Evolutionary conservation across 2,113 vertebrate species (phyloP).

Genomic region (Drymodes brunneopygia): DNA sequence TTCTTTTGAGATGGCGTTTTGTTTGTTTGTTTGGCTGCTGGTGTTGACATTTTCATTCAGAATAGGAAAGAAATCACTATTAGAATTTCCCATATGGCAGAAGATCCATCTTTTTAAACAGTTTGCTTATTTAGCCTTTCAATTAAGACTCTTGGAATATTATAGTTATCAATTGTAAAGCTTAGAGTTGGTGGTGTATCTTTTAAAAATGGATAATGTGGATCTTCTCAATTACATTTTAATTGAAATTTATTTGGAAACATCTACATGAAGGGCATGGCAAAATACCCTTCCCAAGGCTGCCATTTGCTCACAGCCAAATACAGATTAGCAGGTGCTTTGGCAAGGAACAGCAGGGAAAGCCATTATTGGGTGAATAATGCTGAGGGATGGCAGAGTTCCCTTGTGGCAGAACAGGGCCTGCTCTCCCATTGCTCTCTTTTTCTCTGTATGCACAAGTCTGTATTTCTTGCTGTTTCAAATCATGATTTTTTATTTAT

Average conservation of each 20-base stretch:
- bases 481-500: background rate
- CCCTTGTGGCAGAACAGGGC: background rate
- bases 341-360: background rate
- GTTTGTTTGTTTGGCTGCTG: background rate
- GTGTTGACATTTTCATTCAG: background rate
- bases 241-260: background rate
- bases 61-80: background rate
- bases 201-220: background rate
- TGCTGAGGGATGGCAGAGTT: background rate
- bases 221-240: background rate
- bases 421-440: background rate
- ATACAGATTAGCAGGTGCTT: background rate
- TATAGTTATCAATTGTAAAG: background rate
- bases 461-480: background rate
- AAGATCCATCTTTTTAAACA: background rate
- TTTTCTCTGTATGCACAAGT: background rate
- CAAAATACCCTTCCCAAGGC: background rate
- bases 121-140: background rate
- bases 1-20: background rate
- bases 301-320: background rate
- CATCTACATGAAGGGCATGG: accelerated
- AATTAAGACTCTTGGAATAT: background rate
- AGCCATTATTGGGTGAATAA: background rate
- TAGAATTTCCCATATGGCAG: background rate
- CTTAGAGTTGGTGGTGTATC: background rate